A percentile compares a stretch with the other conserved stretches of the same genome.
phyloP scores from a whole-genome alignment of 2,888 invertebrate genomes.

The Clepsis dumicolana region DNA sequence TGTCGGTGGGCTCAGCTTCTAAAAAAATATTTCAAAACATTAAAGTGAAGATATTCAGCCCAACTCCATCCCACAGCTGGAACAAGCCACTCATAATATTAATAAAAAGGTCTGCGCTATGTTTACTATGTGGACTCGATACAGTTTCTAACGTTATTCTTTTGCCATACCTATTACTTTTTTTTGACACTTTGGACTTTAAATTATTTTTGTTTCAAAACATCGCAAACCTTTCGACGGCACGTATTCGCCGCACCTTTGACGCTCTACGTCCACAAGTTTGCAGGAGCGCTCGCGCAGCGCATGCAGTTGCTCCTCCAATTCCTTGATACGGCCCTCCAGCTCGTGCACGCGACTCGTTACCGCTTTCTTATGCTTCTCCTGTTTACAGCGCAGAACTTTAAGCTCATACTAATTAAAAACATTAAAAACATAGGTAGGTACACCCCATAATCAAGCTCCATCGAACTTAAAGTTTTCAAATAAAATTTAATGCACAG shows the following conservation, averaged over 20 bases:
- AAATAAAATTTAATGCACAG: too few relatives aligned
- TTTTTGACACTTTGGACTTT: too few relatives aligned
- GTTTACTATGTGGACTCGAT: too few relatives aligned
- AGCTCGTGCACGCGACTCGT: slow-evolving; percentile 58
- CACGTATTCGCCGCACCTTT: slow-evolving; percentile 68
- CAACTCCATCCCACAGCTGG: too few relatives aligned
- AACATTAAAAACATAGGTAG: too few relatives aligned
- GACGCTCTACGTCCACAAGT: slow-evolving; percentile 69
- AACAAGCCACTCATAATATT: too few relatives aligned
- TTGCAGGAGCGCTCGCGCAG: slow-evolving; percentile 66
- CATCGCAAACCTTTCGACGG: slow-evolving; percentile 68
- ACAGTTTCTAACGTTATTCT: too few relatives aligned
- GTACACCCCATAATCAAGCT: background rate
- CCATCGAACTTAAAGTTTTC: background rate
- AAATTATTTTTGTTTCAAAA: too few relatives aligned
- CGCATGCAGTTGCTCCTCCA: slow-evolving; percentile 61
- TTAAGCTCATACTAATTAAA: background rate
- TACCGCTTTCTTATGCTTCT: slow-evolving; percentile 58
- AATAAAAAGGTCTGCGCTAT: too few relatives aligned
- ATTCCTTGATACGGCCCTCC: slow-evolving; percentile 62
- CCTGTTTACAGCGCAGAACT: slow-evolving; percentile 52
- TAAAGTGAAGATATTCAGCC: background rate
- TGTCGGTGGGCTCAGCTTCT: slow-evolving; percentile 76
- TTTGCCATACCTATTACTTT: too few relatives aligned
- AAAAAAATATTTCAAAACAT: slow-evolving; percentile 15